Base-by-base conservation (phyloP, 2,797 vertebrate species). In the Anas flavirostris region DNA sequence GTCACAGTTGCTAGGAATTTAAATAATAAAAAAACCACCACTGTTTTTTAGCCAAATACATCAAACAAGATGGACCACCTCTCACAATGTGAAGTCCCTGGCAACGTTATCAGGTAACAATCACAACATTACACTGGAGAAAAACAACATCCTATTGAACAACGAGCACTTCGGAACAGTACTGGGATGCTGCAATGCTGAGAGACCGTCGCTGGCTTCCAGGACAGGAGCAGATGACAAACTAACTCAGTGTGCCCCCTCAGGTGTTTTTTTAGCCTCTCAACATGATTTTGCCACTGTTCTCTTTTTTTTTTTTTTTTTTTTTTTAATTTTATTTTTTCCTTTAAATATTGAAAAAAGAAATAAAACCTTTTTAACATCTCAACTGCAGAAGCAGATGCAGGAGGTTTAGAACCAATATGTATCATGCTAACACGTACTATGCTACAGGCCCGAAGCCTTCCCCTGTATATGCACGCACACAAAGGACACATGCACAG, bases 1-100 rank as follows among this genome's bases (percentile, higher is more conserved):
- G 94, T 97, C 97, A 97, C 96, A 97, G 96, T 95, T 95, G 94
- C 80, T 96, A 91, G 94, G 96, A 95, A 90, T 92, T 95, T 58
- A 94, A 95, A 96, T 93, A 95, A 96, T 83, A 74, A 79, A 75
- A 85, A 91, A 90, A 66, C 74, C 88, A 97, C 82, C 94, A 81
- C 95, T 59, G 48, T 85, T 88, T 93, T 93, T 94, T 95, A 97
- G 95, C 92, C 96, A 95, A 96, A 96, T 89, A 95, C 92, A 91
- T 74, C 92, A 82, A 96, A 94, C 74, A 90, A 93, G 92, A 96
- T 75, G 91, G 95, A 93, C 94, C 86, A 93, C 93, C 85, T 86
- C 86, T 94, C 86, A 91, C 31, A 83, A 90, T 31, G 44, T 90
- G 86, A 94, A 88, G 46, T 78, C 82, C 93, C 95, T 81, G 91